Percentiles rank a stretch among this genome's conserved stretches.
These are phyloP conservation scores for Hyperoplus immaculatus DNA, from an alignment of 2,797 vertebrate genomes.

Conservation along the genomic window DNA sequence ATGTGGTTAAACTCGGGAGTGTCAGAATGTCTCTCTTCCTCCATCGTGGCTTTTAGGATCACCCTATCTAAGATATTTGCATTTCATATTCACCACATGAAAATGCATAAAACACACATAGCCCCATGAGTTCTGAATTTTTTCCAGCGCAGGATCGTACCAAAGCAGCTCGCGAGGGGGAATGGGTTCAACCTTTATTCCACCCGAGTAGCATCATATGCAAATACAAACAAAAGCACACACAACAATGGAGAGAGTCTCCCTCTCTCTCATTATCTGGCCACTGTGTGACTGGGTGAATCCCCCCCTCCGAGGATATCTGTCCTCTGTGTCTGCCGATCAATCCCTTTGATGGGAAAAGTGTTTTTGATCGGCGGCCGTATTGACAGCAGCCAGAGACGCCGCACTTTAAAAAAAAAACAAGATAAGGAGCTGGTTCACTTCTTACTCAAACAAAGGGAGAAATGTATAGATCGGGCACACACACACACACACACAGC, in stretches of 20 bases:
- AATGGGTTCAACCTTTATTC: constrained; percentile 39
- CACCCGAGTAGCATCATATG: constrained; percentile 1
- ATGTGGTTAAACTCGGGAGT: constrained; percentile 36
- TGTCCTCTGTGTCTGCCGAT: constrained; percentile 54
- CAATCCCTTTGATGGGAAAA: constrained; percentile 75
- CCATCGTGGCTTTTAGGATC: constrained; percentile 28
- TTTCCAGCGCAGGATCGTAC: constrained; percentile 32
- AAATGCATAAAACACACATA: constrained; percentile 43
- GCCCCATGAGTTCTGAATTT: constrained; percentile 25
- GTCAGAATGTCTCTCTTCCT: constrained; percentile 38
- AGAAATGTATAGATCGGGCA: constrained; percentile 53
- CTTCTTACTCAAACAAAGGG: constrained; percentile 52
- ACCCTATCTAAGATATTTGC: constrained; percentile 33
- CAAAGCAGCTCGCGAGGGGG: constrained; percentile 18
- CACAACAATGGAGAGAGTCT: constrained; percentile 1
- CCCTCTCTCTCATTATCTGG: constrained; percentile 54
- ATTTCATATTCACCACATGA: constrained; percentile 46
- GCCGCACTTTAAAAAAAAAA: constrained; percentile 56
- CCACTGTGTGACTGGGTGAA: constrained; percentile 37
- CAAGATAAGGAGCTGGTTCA: constrained; percentile 42
- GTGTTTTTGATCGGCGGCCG: constrained; percentile 67
- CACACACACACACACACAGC: not conserved
- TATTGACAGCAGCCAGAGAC: constrained; percentile 64
- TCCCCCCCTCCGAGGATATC: constrained; percentile 44
- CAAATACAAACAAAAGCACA: constrained; percentile 37